phyloP scores from a whole-genome alignment of 2,888 invertebrate genomes.

The Calameuta pallipes region DNA sequence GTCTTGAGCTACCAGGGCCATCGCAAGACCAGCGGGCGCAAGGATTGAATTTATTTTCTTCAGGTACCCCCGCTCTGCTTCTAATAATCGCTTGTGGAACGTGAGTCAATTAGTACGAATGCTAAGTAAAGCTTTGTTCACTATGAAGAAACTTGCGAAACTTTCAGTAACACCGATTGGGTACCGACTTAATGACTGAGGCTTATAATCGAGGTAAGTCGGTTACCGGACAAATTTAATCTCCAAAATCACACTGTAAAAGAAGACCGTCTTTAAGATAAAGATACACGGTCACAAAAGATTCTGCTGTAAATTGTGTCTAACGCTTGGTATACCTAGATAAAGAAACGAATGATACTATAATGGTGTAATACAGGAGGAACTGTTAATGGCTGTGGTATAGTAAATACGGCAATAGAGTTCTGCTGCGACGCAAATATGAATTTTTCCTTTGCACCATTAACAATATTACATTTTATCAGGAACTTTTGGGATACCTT shows the following conservation, averaged over 20 bases:
- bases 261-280: not conserved
- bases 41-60: no score
- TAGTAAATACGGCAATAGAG: not conserved
- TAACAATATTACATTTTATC: not conserved
- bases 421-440: not conserved
- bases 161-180: not conserved
- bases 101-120: not conserved
- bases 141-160: not conserved
- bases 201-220: not conserved
- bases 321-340: not conserved
- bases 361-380: not conserved
- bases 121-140: not conserved
- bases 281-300: not conserved
- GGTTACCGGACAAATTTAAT: not conserved
- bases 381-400: not conserved
- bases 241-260: not conserved
- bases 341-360: not conserved
- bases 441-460: not conserved
- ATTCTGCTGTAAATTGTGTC: not conserved
- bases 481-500: not conserved
- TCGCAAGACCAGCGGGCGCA: no score
- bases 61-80: no score
- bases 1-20: no score
- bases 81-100: no score
- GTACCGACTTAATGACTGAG: not conserved